Percentiles rank a stretch among this genome's conserved stretches.
phyloP scores from a whole-genome alignment of 2,888 invertebrate species.

The Kryphioiulus occultus region DNA sequence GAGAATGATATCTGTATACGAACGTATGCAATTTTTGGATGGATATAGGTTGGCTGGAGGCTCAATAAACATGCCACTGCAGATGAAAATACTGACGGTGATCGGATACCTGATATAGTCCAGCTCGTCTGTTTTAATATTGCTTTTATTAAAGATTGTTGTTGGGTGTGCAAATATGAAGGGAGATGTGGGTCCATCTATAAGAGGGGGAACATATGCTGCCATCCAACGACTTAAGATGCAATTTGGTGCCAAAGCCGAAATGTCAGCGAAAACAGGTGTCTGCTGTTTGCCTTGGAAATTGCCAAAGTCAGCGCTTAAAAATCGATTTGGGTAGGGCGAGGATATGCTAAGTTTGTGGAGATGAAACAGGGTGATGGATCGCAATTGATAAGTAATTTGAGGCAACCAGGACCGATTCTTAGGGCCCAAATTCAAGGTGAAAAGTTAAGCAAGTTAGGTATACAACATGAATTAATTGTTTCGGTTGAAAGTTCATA shows the following conservation, averaged over 20 bases:
- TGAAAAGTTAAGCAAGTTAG: too few relatives aligned
- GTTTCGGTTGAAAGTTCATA: too few relatives aligned
- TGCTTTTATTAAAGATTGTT: background rate
- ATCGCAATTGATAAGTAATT: background rate
- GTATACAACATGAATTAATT: too few relatives aligned
- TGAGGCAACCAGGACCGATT: background rate
- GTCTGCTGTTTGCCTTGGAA: background rate
- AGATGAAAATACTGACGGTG: background rate
- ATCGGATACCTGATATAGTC: background rate
- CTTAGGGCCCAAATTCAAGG: background rate
- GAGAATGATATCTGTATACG: background rate
- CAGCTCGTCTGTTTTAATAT: background rate
- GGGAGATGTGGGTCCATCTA: background rate
- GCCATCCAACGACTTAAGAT: background rate
- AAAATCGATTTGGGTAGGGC: background rate
- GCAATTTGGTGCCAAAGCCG: background rate
- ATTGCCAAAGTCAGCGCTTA: background rate
- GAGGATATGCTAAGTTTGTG: background rate
- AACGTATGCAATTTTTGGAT: background rate
- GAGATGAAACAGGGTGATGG: background rate
- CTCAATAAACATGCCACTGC: background rate
- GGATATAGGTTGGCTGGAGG: background rate
- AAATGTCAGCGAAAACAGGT: background rate
- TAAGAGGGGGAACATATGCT: background rate
- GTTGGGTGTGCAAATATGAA: background rate